A percentile compares a stretch with the other conserved stretches of the same genome.
Conservation (phyloP, 2,888 invertebrate genomes). For the Chalcis sispes region DNA sequence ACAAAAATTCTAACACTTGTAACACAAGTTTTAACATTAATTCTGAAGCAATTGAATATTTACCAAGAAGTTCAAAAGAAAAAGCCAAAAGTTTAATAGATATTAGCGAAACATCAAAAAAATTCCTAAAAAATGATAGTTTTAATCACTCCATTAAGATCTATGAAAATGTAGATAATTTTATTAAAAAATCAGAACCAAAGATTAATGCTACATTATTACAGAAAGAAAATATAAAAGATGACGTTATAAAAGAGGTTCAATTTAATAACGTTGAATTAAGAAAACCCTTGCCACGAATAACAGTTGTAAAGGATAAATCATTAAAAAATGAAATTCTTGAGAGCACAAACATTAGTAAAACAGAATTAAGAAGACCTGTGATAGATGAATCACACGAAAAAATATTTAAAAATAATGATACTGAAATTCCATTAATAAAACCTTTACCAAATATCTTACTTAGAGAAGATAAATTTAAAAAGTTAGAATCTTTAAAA, state of each 20-base stretch:
- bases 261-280: neutral
- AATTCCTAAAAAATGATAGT: neutral
- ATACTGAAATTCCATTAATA: conserved; percentile 25
- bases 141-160: neutral
- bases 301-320: too few relatives aligned
- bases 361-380: conserved; percentile 67
- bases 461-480: too few relatives aligned
- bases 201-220: conserved; percentile 15
- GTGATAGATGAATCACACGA: conserved; percentile 52
- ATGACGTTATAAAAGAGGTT: conserved; percentile 19
- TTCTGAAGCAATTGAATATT: conserved; percentile 66
- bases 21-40: conserved; percentile 70
- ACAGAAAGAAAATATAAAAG: conserved; percentile 47
- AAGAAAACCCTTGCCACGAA: neutral
- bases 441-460: conserved; percentile 29
- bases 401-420: neutral
- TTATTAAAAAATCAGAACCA: conserved; percentile 23
- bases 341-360: conserved; percentile 66
- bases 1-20: conserved; percentile 35
- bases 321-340: neutral
- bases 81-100: conserved; percentile 53
- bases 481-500: too few relatives aligned
- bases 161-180: neutral
- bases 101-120: neutral
- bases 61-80: conserved; percentile 62